A percentile compares a stretch with the other conserved stretches of the same genome.
These are phyloP conservation scores for Caenorhabditis brenneri DNA, from an alignment of 1,140 invertebrate species.

Conservation along the genomic window DNA sequence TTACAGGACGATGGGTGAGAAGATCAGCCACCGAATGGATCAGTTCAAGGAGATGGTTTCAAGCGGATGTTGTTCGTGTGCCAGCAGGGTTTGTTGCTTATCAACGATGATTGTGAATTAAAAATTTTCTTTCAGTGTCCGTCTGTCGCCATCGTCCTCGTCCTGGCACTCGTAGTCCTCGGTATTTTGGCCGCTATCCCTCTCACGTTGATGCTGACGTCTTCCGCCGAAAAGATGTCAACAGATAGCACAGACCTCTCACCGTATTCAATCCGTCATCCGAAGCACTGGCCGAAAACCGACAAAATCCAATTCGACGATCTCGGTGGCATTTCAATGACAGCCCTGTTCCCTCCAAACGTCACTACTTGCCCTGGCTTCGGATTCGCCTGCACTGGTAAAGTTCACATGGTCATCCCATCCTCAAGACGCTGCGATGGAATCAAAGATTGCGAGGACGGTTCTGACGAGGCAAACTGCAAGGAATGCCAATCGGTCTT, in stretches of 20 bases:
- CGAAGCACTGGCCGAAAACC: background rate
- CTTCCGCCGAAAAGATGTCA: constrained; percentile 5
- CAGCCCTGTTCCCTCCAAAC: constrained; percentile 43
- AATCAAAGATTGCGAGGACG: constrained; percentile 50
- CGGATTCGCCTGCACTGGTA: constrained; percentile 45
- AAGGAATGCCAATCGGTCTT: constrained; percentile 43
- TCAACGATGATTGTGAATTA: background rate
- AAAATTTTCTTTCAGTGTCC: background rate
- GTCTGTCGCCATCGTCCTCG: constrained; percentile 3
- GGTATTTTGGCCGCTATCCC: constrained; percentile 1
- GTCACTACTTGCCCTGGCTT: constrained; percentile 48
- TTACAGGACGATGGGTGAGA: constrained; percentile 9
- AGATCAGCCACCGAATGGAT: constrained; percentile 13
- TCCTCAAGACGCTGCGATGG: constrained; percentile 51
- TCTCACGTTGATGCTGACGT: background rate
- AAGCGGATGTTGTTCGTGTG: constrained; percentile 3
- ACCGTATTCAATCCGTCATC: background rate
- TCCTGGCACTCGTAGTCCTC: background rate
- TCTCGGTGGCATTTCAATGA: constrained; percentile 18
- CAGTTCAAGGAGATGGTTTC: constrained; percentile 21
- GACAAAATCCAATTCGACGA: constrained; percentile 3
- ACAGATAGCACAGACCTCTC: background rate
- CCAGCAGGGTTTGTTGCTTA: background rate
- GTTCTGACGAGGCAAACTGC: constrained; percentile 56
- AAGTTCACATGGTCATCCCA: constrained; percentile 12